Evolutionary conservation across 2,797 vertebrate genomes (phyloP).

Genomic region (Muscicapa striata): DNA sequence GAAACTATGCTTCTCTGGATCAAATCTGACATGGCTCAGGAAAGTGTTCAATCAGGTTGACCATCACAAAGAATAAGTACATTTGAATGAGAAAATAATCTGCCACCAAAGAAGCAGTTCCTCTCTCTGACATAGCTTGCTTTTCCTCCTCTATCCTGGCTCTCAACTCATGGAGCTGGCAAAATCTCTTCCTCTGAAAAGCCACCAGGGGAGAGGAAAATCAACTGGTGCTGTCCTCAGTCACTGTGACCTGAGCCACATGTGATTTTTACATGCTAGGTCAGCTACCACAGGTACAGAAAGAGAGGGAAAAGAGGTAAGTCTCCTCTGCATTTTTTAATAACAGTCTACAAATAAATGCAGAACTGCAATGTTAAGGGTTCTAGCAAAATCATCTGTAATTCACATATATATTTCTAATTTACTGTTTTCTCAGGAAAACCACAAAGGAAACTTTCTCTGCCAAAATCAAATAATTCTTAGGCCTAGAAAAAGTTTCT

Average conservation of each 20-base stretch:
- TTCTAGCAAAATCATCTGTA: not conserved
- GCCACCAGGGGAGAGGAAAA: not conserved
- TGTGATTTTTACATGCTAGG: not conserved
- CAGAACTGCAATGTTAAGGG: not conserved
- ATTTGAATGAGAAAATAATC: not conserved
- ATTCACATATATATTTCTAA: rapidly evolving
- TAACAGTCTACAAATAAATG: not conserved
- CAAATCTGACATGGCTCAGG: not conserved
- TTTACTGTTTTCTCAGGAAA: not conserved
- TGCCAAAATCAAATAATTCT: not conserved
- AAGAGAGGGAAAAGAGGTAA: not conserved
- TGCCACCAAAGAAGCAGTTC: not conserved
- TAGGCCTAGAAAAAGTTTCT: not conserved
- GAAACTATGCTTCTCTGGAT: not conserved
- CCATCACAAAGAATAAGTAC: not conserved
- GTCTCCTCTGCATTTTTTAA: not conserved
- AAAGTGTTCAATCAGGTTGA: not conserved
- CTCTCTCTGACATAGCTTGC: not conserved
- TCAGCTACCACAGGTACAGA: not conserved
- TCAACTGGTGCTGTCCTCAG: rapidly evolving
- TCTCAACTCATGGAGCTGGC: not conserved
- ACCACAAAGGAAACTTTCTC: not conserved
- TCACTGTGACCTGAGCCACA: not conserved
- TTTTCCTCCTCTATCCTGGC: not conserved
- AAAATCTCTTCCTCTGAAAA: not conserved